Base-by-base conservation (phyloP, 2,797 vertebrate species). In the Furcifer pardalis region DNA sequence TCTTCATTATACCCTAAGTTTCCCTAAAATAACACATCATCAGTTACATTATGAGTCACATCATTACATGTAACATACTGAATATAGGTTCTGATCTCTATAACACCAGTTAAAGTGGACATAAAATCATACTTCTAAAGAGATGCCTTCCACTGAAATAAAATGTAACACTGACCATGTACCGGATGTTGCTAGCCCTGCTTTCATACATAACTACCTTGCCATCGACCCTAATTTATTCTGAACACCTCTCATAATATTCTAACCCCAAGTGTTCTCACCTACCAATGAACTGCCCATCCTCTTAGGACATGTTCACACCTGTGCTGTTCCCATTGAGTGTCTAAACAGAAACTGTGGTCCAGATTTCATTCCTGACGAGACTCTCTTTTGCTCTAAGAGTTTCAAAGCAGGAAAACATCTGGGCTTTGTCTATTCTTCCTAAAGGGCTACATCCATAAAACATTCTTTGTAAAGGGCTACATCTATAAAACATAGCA, bases 371-470 rank as follows among this genome's bases (percentile, higher is more conserved):
- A 30, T 59, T 60, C 79, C 59, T 27, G 35, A 60, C 35, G 72
- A 56, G 46, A 69, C 37, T 69, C 63, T 2, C 25, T 59, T 79
- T 60, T 77, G 10, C 10, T 81, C 65, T 65, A 52, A 40, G 27
- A 23, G 15, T 17, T 76, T 9, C 60, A 15, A 62, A 19, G 25
- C 15, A 19, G 63, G 46, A 44, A 78, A n/a, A 60, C 4, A 25
- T 71, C 42, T 83, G 74, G 63, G 19, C 49, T 59, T 84, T 84
- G 65, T 35, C 56, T 78, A 52, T 66, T 65, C 65, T 83, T 37
- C 56, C 56, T 77, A 56, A 77, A 77, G 46, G 76, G 21, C 59
- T 10, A 52, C 3, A 37, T 25, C 40, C 12, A 65, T n/a, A 69
- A 65, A 73, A 37, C 4, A 52, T 66, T 65, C 65, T 83, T 37